Percentiles rank a stretch among this genome's conserved stretches.
phyloP scores from a whole-genome alignment of 2,113 vertebrate genomes.

The Prochilodus magdalenae region DNA sequence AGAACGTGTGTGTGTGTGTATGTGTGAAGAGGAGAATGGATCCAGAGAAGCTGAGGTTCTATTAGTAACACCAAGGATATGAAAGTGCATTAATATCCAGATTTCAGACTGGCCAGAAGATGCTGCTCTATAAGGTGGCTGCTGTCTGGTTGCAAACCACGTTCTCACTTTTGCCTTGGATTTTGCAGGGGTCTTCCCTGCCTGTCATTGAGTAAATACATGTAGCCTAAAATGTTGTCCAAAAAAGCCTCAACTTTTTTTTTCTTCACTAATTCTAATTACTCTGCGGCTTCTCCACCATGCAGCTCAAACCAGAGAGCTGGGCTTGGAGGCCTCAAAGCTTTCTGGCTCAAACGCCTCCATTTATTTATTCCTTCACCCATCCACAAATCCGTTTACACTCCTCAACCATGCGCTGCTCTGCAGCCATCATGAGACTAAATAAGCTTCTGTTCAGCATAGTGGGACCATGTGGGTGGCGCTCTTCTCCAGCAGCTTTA shows the following conservation, averaged over 20 bases:
- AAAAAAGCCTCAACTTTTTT: neutral
- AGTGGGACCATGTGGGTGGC: neutral
- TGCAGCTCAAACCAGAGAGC: neutral
- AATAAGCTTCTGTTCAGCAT: neutral
- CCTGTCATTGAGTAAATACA: neutral
- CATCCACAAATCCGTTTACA: constrained; percentile 16
- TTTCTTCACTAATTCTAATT: neutral
- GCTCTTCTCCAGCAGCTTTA: neutral
- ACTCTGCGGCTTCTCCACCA: neutral
- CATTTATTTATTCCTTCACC: constrained; percentile 20
- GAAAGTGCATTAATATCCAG: neutral
- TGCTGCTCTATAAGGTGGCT: neutral
- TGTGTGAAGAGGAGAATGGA: neutral
- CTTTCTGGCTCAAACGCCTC: neutral
- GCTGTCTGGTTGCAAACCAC: neutral
- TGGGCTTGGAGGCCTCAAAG: neutral
- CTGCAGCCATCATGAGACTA: neutral
- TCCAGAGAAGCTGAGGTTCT: neutral
- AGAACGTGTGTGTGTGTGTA: neutral
- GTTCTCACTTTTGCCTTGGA: neutral
- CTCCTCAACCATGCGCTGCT: neutral
- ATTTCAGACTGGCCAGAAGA: neutral
- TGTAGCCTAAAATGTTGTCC: neutral
- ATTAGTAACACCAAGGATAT: neutral
- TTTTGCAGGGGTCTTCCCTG: neutral